Base-by-base conservation (phyloP, 2,113 vertebrate species). In the Myodes glareolus region DNA sequence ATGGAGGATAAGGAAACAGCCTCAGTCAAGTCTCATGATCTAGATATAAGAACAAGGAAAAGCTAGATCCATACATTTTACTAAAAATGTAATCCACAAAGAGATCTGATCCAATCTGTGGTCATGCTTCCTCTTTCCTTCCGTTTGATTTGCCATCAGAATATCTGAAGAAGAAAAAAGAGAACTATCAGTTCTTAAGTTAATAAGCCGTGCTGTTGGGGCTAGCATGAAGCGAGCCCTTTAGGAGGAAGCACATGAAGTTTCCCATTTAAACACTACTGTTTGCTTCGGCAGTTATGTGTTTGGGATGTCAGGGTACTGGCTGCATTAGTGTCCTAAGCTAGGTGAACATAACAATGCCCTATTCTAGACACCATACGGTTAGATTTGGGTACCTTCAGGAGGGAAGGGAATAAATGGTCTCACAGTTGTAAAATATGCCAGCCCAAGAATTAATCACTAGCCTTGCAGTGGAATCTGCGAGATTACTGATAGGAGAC, bases 11-110 rank as follows among this genome's bases (percentile, higher is more conserved):
- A 99, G 99, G 99, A 98, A 98, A 99, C 99, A 99, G 99, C 99
- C 99, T 99, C 99, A 99, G 99, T 99, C 99, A 99, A 99, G 99
- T 99, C 99, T 99, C 99, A 99, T 99, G 99, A 99, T 99, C 99
- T 99, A 99, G 99, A 99, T 98, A 99, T 98, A 98, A 99, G 98
- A 99, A 99, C 99, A 99, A 99, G 99, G 98, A 98, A 98, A 98
- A 98, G 98, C 99, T 99, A 99, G 99, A 99, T 99, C 99, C 99
- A 99, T 99, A 98, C 99, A 99, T 99, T 99, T 99, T 99, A 99
- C 99, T 99, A 99, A 98, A 99, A 99, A 99, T 99, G 99, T 99
- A 99, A 99, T 99, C 99, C 99, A 99, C 99, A 99, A 99, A 98
- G 99, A 98, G 98, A 99, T 98, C 98, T 98, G 99, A 99, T 98